Evolutionary conservation across 2,888 invertebrate genomes (phyloP).

Genomic region (Nemotelus pantherinus): DNA sequence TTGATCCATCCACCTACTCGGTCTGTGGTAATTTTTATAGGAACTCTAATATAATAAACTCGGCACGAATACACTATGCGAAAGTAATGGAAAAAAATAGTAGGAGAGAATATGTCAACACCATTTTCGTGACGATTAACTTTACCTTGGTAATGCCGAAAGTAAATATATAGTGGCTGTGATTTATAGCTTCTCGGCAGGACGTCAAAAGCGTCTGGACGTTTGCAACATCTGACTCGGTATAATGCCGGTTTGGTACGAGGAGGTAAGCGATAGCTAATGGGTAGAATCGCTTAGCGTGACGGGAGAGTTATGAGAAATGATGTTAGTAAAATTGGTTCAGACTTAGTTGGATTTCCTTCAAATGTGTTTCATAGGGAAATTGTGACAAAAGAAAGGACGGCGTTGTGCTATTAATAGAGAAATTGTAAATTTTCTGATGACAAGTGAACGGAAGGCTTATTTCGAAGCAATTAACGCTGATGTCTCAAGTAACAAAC

Average conservation of each 20-base stretch:
- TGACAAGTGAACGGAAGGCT: too few species aligned
- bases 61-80: too few species aligned
- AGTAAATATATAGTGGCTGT: slow-evolving; percentile 18
- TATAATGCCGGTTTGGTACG: background rate
- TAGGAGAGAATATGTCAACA: slow-evolving; percentile 20
- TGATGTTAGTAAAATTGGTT: slow-evolving; percentile 5
- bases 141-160: slow-evolving; percentile 24
- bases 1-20: slow-evolving; percentile 13
- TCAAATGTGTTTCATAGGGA: too few species aligned
- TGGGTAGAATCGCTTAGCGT: slow-evolving; percentile 14
- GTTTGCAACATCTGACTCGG: background rate
- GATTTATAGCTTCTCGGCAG: slow-evolving; percentile 18
- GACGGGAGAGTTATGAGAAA: slow-evolving; percentile 21
- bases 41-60: background rate
- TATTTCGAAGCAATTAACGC: too few species aligned
- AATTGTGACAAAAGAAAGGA: too few species aligned
- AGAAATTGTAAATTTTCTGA: too few species aligned
- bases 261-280: background rate
- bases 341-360: background rate
- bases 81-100: too few species aligned
- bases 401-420: too few species aligned
- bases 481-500: too few species aligned
- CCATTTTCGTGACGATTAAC: slow-evolving; percentile 29
- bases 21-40: background rate
- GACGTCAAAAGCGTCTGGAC: background rate